Base-by-base conservation (phyloP, 2,797 vertebrate genomes). In the Peromyscus melanophrys region DNA sequence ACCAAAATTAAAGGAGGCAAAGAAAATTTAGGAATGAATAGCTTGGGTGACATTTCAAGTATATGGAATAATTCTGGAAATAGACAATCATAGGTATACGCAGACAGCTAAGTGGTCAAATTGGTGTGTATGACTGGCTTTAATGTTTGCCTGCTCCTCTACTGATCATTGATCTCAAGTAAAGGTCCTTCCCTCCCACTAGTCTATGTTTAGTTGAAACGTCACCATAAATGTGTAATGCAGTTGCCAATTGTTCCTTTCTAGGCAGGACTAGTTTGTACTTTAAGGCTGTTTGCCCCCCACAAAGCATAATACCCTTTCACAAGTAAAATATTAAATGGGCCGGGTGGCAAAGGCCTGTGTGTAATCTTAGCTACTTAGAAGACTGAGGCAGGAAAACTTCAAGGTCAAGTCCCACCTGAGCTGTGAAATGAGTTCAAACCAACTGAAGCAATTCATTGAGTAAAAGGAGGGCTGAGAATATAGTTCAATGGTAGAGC, bases 191-290 rank as follows among this genome's bases (percentile, higher is more conserved):
- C 9, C 43, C 46, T 31, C 75, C 3, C 43, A 77, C 46, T 49
- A 31, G 9, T 77, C 27, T 49, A 31, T 77, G 16, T 49, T 77
- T 77, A 29, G 43, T 49, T 31, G 27, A 49, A 49, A 49, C 46
- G 4, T 49, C 16, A 52, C 8, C 76, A 91, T 76, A 83, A 90
- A 90, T 90, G 49, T 6, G 43, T 59, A 43, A 90, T 27, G 0
- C 69, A 84, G 76, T 88, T 92, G 37, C 27, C n/a, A 61, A 83
- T 78, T 71, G 12, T 93, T 77, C 13, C 95, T 67, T 95, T 43
- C 87, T 80, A 43, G 37, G 40, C 52, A 95, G 49, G 19, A 77
- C 52, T 95, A 69, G 40, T 67, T 67, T 85, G 82, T 76, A 85
- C 23, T 46, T 46, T 94, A 86, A 94, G 55, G 90, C 49, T 89